Conservation (phyloP, 1,140 invertebrate genomes). For the Vollenhovia emeryi region DNA sequence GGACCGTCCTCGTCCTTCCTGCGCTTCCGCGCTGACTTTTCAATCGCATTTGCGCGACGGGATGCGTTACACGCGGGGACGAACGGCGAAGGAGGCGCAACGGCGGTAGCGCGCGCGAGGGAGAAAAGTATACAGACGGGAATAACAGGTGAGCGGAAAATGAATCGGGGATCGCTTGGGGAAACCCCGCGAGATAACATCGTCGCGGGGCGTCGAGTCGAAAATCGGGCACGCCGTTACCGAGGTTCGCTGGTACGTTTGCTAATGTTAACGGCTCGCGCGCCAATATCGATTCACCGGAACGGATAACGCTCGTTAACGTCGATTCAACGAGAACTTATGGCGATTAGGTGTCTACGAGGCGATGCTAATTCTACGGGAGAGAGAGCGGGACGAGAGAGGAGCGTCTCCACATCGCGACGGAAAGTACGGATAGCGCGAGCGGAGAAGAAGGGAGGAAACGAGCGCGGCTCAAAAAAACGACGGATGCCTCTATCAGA, state of each 20-base stretch:
- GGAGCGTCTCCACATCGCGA: neutral
- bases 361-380: neutral
- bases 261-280: conserved; percentile 8
- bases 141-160: too few species aligned
- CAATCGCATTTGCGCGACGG: neutral
- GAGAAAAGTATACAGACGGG: neutral
- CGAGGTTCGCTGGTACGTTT: conserved; percentile 14
- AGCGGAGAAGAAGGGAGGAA: conserved; percentile 24
- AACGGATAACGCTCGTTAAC: conserved; percentile 40
- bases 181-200: neutral
- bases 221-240: conserved; percentile 19
- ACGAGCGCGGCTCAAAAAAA: neutral
- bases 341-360: conserved; percentile 10
- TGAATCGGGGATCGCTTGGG: too few species aligned
- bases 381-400: neutral
- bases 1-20: neutral
- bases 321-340: conserved; percentile 25
- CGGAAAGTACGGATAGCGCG: conserved; percentile 4
- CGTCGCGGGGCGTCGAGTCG: neutral
- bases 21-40: neutral
- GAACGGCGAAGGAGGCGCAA: neutral
- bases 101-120: neutral
- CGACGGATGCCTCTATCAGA: conserved; percentile 76
- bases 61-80: neutral
- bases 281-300: conserved; percentile 47